Conservation (phyloP, 2,113 vertebrate species). For the Corynorhinus townsendii region DNA sequence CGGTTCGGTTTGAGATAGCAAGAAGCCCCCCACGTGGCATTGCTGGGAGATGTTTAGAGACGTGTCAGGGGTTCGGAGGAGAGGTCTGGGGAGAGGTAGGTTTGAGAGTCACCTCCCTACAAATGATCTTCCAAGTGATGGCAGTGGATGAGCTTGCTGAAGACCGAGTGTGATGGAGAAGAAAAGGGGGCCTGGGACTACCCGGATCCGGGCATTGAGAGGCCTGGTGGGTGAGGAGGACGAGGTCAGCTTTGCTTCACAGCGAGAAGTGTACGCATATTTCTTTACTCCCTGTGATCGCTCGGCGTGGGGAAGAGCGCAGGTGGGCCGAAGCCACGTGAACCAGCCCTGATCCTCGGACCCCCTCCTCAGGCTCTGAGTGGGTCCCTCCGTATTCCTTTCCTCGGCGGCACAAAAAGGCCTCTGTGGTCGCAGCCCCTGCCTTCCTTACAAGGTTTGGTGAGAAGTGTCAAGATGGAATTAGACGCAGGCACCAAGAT, state of each 20-base stretch:
- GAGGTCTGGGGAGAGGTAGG: not conserved
- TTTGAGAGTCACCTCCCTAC: not conserved
- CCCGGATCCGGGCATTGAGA: not conserved
- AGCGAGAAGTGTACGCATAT: not conserved
- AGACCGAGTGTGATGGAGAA: not conserved
- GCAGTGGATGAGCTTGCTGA: not conserved
- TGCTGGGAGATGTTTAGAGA: not conserved
- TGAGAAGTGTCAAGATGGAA: conserved; percentile 69
- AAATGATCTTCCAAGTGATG: not conserved
- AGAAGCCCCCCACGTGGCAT: not conserved
- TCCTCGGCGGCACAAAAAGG: conserved; percentile 42
- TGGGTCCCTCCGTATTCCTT: not conserved
- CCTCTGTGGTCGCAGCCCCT: conserved; percentile 31
- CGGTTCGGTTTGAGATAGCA: not conserved
- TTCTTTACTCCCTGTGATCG: not conserved
- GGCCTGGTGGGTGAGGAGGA: not conserved
- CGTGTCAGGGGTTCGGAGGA: not conserved
- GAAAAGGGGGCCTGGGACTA: not conserved
- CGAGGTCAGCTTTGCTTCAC: not conserved
- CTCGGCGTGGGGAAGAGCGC: not conserved
- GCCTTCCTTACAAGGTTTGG: conserved; percentile 23
- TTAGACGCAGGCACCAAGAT: conserved; percentile 56
- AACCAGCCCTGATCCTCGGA: not conserved
- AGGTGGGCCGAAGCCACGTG: not conserved
- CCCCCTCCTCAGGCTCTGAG: not conserved